These are phyloP conservation scores for Stramonita haemastoma DNA, from an alignment of 2,888 invertebrate genomes.

Conservation along the genomic window DNA sequence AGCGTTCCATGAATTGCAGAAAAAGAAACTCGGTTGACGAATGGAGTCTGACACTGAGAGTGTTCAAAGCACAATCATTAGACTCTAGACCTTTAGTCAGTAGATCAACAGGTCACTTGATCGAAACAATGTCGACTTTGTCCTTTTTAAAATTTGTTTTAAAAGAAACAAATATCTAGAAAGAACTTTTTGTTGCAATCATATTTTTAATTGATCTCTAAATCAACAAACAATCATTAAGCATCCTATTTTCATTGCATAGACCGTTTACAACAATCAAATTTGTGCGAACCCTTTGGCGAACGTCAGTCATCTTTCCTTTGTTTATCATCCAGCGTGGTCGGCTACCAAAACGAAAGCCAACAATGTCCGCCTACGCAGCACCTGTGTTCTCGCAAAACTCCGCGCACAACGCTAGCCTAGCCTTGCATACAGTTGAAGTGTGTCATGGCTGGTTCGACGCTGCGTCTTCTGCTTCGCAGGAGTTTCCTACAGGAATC, in stretches of 20 bases:
- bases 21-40: no score
- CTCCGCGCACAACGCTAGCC: constrained; percentile 25
- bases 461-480: constrained; percentile 45
- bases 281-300: neutral
- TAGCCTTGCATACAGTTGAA: neutral
- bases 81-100: no score
- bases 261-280: neutral
- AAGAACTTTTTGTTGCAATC: no score
- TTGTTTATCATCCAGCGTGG: neutral
- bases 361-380: neutral
- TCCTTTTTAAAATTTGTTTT: no score
- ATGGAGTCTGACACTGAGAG: no score
- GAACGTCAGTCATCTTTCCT: constrained; percentile 24
- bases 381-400: constrained; percentile 11
- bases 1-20: no score
- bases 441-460: constrained; percentile 45
- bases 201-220: no score
- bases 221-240: neutral
- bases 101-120: no score
- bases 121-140: no score
- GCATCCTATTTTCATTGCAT: neutral
- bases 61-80: no score
- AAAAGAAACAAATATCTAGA: no score
- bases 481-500: constrained; percentile 45
- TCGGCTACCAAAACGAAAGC: constrained; percentile 15